These are phyloP conservation scores for Nomada flava DNA, from an alignment of 2,888 invertebrate genomes.

Conservation along the genomic window DNA sequence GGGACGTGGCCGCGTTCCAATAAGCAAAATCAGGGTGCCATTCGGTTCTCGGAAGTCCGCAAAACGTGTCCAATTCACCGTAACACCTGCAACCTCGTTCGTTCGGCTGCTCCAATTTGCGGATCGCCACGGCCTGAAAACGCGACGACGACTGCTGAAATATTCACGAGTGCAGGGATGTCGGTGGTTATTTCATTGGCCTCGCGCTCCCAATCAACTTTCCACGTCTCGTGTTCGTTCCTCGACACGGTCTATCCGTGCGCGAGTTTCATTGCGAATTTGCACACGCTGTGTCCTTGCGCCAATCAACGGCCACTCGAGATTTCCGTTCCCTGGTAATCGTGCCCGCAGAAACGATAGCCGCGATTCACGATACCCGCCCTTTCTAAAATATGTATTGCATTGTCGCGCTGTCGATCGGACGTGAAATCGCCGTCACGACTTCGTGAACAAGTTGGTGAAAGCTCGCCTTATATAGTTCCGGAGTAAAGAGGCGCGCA, in stretches of 20 bases:
- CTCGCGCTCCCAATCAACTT: slow-evolving; percentile 64
- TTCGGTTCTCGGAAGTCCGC: slow-evolving; percentile 26
- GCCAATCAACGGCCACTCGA: slow-evolving; percentile 19
- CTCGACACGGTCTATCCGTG: background rate
- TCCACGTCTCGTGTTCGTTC: slow-evolving; percentile 56
- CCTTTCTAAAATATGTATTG: background rate
- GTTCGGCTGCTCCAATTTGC: slow-evolving; percentile 20
- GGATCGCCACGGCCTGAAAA: slow-evolving; percentile 32
- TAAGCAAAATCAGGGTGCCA: background rate
- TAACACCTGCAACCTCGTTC: slow-evolving; percentile 25
- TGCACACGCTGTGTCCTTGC: slow-evolving; percentile 18
- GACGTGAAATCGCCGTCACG: slow-evolving; percentile 38
- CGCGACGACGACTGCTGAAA: background rate
- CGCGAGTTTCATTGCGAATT: slow-evolving; percentile 15
- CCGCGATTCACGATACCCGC: background rate
- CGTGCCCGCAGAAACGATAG: background rate
- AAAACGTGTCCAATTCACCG: background rate
- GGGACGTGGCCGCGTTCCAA: slow-evolving; percentile 39
- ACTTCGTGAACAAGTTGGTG: slow-evolving; percentile 56
- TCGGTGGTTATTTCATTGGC: slow-evolving; percentile 79
- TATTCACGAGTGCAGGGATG: slow-evolving; percentile 67
- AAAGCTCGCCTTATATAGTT: slow-evolving; percentile 68
- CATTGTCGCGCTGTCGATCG: slow-evolving; percentile 15
- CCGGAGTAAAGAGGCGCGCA: slow-evolving; percentile 17
- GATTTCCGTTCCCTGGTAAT: slow-evolving; percentile 20